Evolutionary conservation across 2,797 vertebrate genomes (phyloP).

Genomic region (Argentina silus): DNA sequence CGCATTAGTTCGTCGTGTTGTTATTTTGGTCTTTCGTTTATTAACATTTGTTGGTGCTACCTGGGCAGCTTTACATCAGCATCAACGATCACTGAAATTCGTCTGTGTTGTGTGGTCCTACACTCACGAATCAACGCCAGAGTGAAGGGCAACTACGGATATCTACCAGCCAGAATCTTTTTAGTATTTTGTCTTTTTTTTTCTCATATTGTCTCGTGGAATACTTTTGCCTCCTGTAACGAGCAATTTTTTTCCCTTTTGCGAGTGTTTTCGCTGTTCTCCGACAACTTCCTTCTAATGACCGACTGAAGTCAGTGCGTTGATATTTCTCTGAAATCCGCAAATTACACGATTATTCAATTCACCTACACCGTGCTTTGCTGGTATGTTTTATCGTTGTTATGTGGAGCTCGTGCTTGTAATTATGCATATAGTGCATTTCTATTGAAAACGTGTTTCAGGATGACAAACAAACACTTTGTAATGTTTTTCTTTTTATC

Average conservation of each 20-base stretch:
- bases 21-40: not conserved
- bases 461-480: not conserved
- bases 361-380: not conserved
- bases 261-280: not conserved
- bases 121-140: not conserved
- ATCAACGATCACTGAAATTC: conserved; percentile 2
- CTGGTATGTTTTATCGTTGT: conserved; percentile 6
- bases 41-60: not conserved
- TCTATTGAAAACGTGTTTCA: not conserved
- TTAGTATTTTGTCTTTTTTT: not conserved
- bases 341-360: not conserved
- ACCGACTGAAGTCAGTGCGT: not conserved
- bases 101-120: not conserved
- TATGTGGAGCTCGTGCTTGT: no score
- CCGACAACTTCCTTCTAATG: not conserved
- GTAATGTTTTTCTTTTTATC: not conserved
- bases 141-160: not conserved
- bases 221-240: not conserved
- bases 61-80: conserved; percentile 17
- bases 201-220: conserved; percentile 5
- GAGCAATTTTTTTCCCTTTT: not conserved
- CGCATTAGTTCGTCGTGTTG: not conserved
- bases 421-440: not conserved
- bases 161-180: not conserved
- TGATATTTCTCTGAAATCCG: not conserved